Evolutionary conservation across 2,888 invertebrate species (phyloP), one percentile per base, ranked within the genome.

Genomic region (Yponomeuta plumbellus): DNA sequence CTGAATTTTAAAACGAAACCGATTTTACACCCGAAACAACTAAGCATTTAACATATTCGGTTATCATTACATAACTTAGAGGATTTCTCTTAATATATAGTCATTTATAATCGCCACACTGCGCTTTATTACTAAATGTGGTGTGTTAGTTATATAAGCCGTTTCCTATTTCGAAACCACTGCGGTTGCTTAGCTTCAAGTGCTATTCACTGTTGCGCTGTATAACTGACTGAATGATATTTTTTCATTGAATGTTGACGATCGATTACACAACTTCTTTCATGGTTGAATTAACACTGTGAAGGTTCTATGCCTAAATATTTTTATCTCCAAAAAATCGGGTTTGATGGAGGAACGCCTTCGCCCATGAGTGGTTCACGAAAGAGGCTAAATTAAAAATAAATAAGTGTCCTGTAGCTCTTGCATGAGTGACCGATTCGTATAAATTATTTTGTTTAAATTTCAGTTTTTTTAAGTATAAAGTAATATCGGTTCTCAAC

Each of bases 81-180:
- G 17, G 44, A 52, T 52, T 52, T 52, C 44, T 52, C 44, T 13
- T 17, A 52, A 52, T 52, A 34, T 10, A 13, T 52, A 17, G 44
- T 5, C 44, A 3, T 52, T 52, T 52, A 17, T 52, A 52, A 52
- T 52, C 44, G 44, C 44, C 44, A 17, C 44, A 52, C 44, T 3
- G 34, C 34, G 34, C 34, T 52, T 52, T 52, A 52, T 52, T 52
- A 52, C 44, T 52, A 52, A 34, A 59, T 23, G 23, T 21, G 13
- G 21, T 59, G 23, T 59, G 59, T 21, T 59, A 59, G 59, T 21
- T 59, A 59, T 22, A 23, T 59, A 59, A 21, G 8, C 59, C 22
- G 11, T 21, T 59, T 59, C 59, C 59, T 59, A 59, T 59, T 59
- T 59, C 59, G 59, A 21, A 21, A 59, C 22, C 11, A 59, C 57